phyloP scores from a whole-genome alignment of 2,888 invertebrate genomes.

The Melieria crassipennis region DNA sequence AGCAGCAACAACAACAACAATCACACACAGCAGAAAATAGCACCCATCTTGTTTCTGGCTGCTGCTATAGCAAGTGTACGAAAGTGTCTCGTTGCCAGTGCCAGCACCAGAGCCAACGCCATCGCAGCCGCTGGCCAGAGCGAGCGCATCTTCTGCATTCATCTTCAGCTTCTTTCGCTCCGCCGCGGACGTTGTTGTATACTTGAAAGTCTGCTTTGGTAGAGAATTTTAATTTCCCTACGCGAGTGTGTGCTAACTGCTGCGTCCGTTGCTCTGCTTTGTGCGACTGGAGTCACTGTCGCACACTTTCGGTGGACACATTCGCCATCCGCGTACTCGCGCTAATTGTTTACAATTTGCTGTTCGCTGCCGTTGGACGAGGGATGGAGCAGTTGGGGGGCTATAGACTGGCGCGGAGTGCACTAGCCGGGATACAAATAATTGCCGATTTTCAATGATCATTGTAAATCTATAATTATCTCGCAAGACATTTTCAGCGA shows the following conservation, averaged over 20 bases:
- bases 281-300: not conserved
- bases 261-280: not conserved
- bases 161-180: slow-evolving; percentile 14
- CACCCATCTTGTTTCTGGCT: slow-evolving; percentile 32
- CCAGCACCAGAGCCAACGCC: not conserved
- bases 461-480: slow-evolving; percentile 56
- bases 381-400: not conserved
- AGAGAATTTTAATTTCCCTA: slow-evolving; percentile 43
- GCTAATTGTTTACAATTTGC: slow-evolving; percentile 46
- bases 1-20: not conserved
- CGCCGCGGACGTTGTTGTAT: slow-evolving; percentile 45
- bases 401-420: not conserved
- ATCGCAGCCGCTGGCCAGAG: slow-evolving; percentile 4
- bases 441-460: slow-evolving; percentile 51
- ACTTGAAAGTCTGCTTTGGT: slow-evolving; percentile 58
- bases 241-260: slow-evolving; percentile 9
- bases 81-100: slow-evolving; percentile 21
- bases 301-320: not conserved
- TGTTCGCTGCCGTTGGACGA: slow-evolving; percentile 29
- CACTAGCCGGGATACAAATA: slow-evolving; percentile 14
- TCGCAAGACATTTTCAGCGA: slow-evolving; percentile 40
- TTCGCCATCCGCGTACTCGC: not conserved
- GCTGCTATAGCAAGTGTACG: slow-evolving; percentile 14
- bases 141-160: slow-evolving; percentile 25
- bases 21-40: not conserved